A percentile compares a stretch with the other conserved stretches of the same genome.
Conservation (phyloP, 2,113 vertebrate species). For the Dasypus novemcinctus region DNA sequence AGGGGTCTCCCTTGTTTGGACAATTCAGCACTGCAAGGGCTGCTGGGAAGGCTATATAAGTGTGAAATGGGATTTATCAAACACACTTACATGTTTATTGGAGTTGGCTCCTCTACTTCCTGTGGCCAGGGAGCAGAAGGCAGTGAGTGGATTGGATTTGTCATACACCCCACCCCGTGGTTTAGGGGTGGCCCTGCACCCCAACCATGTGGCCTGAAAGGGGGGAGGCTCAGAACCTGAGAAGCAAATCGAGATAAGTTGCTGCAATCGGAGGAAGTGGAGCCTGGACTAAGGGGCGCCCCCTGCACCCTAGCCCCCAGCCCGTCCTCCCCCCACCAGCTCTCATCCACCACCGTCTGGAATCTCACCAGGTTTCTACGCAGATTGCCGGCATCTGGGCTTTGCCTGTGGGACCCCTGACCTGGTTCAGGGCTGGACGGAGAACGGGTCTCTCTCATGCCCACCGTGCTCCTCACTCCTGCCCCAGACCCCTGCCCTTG, state of each 20-base stretch:
- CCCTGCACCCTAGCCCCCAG: too few relatives aligned
- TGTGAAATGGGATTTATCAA: background rate
- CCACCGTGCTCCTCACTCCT: background rate
- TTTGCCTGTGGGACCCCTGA: background rate
- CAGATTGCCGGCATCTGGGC: background rate
- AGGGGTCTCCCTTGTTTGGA: background rate
- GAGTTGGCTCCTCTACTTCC: background rate
- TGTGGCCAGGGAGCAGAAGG: background rate
- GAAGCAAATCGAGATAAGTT: background rate
- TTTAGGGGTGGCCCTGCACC: background rate
- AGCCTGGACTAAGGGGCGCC: background rate
- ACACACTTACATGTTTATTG: background rate
- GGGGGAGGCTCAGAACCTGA: background rate
- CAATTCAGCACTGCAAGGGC: background rate
- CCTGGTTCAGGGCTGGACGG: background rate
- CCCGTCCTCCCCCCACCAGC: too few relatives aligned
- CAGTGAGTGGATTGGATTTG: background rate
- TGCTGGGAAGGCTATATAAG: background rate
- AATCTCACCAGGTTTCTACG: background rate
- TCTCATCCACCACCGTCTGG: too few relatives aligned
- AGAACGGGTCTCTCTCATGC: background rate
- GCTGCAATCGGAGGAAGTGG: too few relatives aligned
- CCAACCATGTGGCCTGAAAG: too few relatives aligned
- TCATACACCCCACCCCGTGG: background rate
- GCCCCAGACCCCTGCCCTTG: rapidly evolving